Conservation (phyloP, 2,113 vertebrate genomes). For the Gasterosteus aculeatus region DNA sequence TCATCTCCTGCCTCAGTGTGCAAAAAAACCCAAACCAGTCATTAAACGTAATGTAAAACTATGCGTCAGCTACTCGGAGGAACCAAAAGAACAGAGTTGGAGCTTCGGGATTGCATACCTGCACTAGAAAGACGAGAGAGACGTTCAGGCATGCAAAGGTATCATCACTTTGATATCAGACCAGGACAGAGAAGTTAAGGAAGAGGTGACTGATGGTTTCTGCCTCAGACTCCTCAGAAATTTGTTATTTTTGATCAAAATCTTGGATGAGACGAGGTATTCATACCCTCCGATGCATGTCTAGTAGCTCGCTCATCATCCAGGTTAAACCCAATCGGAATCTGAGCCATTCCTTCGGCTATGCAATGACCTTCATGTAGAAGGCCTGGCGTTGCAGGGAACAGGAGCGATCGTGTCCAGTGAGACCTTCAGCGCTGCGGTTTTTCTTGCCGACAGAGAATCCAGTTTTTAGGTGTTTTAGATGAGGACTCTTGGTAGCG, state of each 20-base stretch:
- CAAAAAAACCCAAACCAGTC: constrained; percentile 20
- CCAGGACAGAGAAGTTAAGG: background rate
- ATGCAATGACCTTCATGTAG: background rate
- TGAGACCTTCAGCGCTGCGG: background rate
- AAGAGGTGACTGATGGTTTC: background rate
- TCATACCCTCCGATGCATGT: background rate
- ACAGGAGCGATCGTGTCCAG: constrained; percentile 36
- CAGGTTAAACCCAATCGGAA: background rate
- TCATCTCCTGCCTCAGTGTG: background rate
- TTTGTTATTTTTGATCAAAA: background rate
- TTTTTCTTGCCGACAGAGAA: too few relatives aligned
- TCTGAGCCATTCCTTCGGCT: too few relatives aligned
- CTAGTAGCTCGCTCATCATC: too few relatives aligned
- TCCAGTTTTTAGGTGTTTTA: too few relatives aligned
- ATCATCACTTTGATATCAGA: background rate
- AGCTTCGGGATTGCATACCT: background rate
- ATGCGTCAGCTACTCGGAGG: background rate
- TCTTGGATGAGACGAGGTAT: background rate
- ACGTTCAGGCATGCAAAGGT: constrained; percentile 21
- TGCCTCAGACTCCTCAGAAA: background rate
- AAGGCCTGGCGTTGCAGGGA: constrained; percentile 22
- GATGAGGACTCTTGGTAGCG: too few relatives aligned
- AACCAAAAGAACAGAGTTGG: background rate
- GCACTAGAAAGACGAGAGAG: background rate
- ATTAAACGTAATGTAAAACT: constrained; percentile 21